Evolutionary conservation across 2,797 vertebrate genomes (phyloP).

Genomic region (Syngnathus rostellatus): DNA sequence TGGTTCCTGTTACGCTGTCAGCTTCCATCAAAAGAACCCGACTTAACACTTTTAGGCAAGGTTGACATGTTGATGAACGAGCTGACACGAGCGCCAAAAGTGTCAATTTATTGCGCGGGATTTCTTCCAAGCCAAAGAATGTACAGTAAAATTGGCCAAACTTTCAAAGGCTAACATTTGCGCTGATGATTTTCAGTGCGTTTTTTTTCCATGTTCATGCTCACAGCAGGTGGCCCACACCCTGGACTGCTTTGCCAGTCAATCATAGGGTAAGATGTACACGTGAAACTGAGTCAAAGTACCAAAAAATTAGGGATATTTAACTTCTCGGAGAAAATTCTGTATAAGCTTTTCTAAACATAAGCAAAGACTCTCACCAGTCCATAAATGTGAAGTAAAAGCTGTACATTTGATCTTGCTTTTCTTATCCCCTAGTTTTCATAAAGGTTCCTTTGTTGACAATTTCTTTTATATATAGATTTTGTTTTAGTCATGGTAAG

Average conservation of each 20-base stretch:
- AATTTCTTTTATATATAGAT: too few species aligned
- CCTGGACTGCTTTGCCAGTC: not conserved
- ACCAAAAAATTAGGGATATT: not conserved
- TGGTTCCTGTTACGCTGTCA: slow-evolving; percentile 3
- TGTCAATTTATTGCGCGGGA: not conserved
- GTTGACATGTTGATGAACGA: slow-evolving; percentile 4
- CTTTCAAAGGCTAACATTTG: not conserved
- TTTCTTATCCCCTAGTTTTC: not conserved
- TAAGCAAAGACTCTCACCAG: too few species aligned
- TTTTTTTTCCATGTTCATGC: not conserved
- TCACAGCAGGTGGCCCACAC: not conserved
- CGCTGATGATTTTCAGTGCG: not conserved
- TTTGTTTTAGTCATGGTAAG: not conserved
- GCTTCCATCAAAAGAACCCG: not conserved
- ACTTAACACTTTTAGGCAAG: not conserved
- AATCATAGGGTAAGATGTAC: not conserved
- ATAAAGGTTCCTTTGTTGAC: too few species aligned
- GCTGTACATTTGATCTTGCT: not conserved
- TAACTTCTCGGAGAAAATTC: not conserved
- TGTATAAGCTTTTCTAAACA: not conserved
- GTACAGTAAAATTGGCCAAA: not conserved
- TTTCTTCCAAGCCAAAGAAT: not conserved
- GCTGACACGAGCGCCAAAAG: slow-evolving; percentile 1
- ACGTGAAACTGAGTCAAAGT: too few species aligned
- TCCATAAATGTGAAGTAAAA: too few species aligned